These are phyloP conservation scores for Heliconius aoede DNA, from an alignment of 2,888 invertebrate species.

Conservation along the genomic window DNA sequence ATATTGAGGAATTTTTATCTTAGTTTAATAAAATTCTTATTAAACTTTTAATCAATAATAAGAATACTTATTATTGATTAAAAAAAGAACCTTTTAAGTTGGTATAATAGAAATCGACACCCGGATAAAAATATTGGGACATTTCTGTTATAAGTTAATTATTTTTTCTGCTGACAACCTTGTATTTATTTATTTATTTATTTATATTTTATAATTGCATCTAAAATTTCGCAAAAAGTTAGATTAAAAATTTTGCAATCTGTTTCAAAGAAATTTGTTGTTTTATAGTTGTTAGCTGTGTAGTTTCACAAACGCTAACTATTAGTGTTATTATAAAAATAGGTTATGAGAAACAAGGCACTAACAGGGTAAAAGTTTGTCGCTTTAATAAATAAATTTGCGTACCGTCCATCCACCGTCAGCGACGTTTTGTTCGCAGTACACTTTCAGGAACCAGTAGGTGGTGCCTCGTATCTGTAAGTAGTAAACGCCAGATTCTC, in stretches of 20 bases:
- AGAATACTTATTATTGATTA: not conserved
- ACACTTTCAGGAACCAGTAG: slow-evolving; percentile 96
- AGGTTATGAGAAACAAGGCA: not conserved
- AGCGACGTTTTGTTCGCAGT: slow-evolving; percentile 93
- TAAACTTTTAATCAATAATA: not conserved
- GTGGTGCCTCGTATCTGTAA: slow-evolving; percentile 95
- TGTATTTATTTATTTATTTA: slow-evolving; percentile 19
- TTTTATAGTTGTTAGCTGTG: not conserved
- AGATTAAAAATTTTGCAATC: not conserved
- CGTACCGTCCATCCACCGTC: slow-evolving; percentile 97
- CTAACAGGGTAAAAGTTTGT: not conserved
- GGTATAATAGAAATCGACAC: slow-evolving; percentile 12
- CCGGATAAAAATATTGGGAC: slow-evolving; percentile 3
- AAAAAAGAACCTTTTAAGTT: not conserved
- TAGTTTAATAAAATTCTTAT: not conserved
- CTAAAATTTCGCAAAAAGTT: not conserved
- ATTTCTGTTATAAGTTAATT: slow-evolving; percentile 4
- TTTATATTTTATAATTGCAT: slow-evolving; percentile 10
- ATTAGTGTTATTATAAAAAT: not conserved
- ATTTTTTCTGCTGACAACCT: slow-evolving; percentile 12
- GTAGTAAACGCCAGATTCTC: slow-evolving; percentile 94
- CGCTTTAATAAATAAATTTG: slow-evolving; percentile 42
- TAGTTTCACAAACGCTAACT: too few species aligned
- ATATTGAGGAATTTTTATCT: not conserved
- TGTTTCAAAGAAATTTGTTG: not conserved